Evolutionary conservation across 2,888 invertebrate species (phyloP).

Genomic region (Oasisia sp.): DNA sequence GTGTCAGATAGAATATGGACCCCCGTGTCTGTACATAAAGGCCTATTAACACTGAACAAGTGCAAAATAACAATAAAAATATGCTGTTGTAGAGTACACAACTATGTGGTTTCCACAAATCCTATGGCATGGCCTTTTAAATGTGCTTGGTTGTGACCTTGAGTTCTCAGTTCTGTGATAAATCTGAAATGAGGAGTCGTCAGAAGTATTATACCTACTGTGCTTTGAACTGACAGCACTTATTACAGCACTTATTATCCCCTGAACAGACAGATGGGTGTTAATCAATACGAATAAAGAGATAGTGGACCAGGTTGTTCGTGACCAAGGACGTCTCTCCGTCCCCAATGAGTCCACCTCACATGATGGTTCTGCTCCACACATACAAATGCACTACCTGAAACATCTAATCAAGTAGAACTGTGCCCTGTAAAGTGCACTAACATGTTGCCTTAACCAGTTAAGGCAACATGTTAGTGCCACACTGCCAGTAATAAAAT

Average conservation of each 20-base stretch:
- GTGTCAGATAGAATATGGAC: no score
- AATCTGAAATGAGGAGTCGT: background rate
- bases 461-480: no score
- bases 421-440: background rate
- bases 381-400: background rate
- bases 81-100: no score
- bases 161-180: background rate
- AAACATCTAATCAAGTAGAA: background rate
- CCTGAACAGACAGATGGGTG: background rate
- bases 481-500: background rate
- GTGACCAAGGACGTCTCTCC: background rate
- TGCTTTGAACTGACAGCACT: background rate
- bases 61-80: no score
- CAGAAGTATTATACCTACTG: background rate
- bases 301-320: background rate
- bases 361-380: background rate
- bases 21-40: no score
- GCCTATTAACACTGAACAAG: no score
- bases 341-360: no score
- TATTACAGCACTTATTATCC: background rate
- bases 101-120: no score
- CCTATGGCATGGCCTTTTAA: no score
- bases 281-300: conserved; percentile 8
- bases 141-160: no score
- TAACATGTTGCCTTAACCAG: background rate